Conservation (phyloP, 2,113 vertebrate species). For the Mesitornis unicolor region DNA sequence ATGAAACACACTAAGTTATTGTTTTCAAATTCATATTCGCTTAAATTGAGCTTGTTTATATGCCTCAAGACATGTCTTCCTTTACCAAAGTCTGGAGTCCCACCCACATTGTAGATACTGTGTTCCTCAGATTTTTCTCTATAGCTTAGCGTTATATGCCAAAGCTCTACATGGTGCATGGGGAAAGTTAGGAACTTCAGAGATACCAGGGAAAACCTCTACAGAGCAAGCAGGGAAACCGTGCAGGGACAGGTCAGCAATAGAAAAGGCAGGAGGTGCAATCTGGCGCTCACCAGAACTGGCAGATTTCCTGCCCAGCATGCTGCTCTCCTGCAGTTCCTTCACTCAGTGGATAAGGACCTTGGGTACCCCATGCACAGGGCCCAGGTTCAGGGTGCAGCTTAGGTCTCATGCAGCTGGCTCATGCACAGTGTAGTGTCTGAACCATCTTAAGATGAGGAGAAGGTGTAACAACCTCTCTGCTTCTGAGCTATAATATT, state of each 20-base stretch:
- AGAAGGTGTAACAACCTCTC: not conserved
- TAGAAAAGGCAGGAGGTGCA: not conserved
- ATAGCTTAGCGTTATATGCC: accelerated
- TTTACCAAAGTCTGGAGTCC: not conserved
- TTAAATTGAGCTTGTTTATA: not conserved
- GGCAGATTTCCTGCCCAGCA: not conserved
- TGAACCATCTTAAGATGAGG: not conserved
- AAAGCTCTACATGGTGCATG: no score
- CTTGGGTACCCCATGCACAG: not conserved
- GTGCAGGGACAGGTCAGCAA: accelerated
- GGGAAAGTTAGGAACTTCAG: not conserved
- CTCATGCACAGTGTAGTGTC: not conserved
- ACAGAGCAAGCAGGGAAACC: not conserved
- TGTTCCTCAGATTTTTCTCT: not conserved
- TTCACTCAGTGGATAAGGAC: not conserved
- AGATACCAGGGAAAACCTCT: not conserved
- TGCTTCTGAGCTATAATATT: not conserved
- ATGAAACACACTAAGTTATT: not conserved
- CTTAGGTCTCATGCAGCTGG: not conserved
- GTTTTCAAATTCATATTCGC: not conserved
- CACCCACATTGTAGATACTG: accelerated
- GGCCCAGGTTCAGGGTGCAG: not conserved
- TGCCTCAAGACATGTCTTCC: not conserved
- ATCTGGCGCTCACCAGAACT: accelerated
- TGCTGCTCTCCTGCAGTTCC: not conserved